phyloP scores from a whole-genome alignment of 2,113 vertebrate species.

The Colius striatus region DNA sequence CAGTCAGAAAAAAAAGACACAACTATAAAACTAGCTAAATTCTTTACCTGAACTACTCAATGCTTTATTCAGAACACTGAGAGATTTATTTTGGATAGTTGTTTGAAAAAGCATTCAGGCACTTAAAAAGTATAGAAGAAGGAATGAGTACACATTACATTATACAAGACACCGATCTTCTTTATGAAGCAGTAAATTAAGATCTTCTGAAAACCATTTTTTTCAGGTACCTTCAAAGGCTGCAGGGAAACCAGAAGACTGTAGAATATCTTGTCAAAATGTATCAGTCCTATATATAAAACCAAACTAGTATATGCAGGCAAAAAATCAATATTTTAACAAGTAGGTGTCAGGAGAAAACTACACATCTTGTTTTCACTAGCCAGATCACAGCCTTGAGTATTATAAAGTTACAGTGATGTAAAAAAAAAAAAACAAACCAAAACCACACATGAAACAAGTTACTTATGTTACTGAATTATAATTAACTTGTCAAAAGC shows the following conservation, averaged over 20 bases:
- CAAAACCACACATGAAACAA: background rate
- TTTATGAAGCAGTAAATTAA: background rate
- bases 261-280: background rate
- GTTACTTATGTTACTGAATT: background rate
- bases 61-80: background rate
- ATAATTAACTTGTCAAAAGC: background rate
- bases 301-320: background rate
- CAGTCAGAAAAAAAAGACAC: background rate
- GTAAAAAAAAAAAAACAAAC: background rate
- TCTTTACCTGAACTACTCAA: background rate
- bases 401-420: background rate
- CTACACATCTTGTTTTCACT: background rate
- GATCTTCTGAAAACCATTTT: background rate
- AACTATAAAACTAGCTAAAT: background rate
- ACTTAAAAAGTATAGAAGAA: background rate
- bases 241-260: background rate
- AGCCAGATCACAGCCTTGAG: background rate
- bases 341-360: background rate
- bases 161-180: background rate
- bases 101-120: background rate
- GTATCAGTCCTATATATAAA: background rate
- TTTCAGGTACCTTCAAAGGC: background rate
- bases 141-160: background rate
- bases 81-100: background rate
- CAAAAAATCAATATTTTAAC: background rate